Evolutionary conservation across 2,888 invertebrate genomes (phyloP).

Genomic region (Acronicta leporina): DNA sequence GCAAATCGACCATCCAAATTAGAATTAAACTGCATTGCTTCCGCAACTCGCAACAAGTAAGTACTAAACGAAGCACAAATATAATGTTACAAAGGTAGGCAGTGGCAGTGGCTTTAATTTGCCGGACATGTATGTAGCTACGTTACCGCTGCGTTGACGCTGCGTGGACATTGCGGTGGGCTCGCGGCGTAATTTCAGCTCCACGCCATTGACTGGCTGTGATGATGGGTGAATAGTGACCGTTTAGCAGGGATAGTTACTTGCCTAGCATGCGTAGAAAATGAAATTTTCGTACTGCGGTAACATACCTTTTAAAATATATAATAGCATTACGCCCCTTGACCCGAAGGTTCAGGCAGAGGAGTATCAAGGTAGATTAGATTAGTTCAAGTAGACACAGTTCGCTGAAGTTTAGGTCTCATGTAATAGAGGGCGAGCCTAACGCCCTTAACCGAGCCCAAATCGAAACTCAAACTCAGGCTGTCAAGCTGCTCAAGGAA

Average conservation of each 20-base stretch:
- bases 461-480: too few species aligned
- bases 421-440: too few species aligned
- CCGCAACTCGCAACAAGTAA: constrained; percentile 10
- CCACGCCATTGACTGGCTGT: constrained; percentile 44
- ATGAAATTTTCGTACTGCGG: too few species aligned
- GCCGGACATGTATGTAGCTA: constrained; percentile 31
- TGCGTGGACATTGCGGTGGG: constrained; percentile 42
- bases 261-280: constrained; percentile 1
- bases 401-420: too few species aligned
- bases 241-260: constrained; percentile 32
- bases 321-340: too few species aligned
- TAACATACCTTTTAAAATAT: too few species aligned
- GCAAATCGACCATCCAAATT: constrained; percentile 13
- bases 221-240: constrained; percentile 42
- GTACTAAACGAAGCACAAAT: constrained; percentile 28
- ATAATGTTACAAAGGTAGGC: constrained; percentile 48
- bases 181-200: constrained; percentile 44
- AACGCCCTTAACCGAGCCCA: too few species aligned
- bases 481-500: too few species aligned
- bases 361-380: too few species aligned
- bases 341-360: too few species aligned
- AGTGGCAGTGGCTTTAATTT: constrained; percentile 20
- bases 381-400: too few species aligned
- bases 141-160: constrained; percentile 22
- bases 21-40: constrained; percentile 12